Evolutionary conservation across 2,113 vertebrate species (phyloP).

Genomic region (Hippopotamus amphibius): DNA sequence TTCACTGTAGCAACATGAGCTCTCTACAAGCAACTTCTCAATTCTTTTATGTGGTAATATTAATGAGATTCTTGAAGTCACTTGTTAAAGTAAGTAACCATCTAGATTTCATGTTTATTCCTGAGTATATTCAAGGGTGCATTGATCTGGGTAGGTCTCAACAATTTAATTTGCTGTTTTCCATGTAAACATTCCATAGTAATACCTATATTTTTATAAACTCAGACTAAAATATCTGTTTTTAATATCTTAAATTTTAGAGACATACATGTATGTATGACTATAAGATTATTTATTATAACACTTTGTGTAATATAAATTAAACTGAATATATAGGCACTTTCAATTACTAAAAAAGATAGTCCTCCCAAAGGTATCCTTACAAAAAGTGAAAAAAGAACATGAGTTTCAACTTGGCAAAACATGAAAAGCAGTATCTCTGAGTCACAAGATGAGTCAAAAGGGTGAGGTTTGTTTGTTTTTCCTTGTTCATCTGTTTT

Average conservation of each 20-base stretch:
- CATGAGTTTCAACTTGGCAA: slow-evolving; percentile 49
- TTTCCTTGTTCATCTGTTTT: slow-evolving; percentile 57
- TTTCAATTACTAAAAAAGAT: slow-evolving; percentile 23
- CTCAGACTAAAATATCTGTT: neutral
- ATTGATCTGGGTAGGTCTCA: neutral
- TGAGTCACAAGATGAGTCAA: slow-evolving; percentile 76
- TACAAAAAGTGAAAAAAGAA: slow-evolving; percentile 48
- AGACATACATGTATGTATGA: neutral
- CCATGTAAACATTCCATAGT: slow-evolving; percentile 7
- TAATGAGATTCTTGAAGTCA: slow-evolving; percentile 10
- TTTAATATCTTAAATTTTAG: slow-evolving; percentile 40
- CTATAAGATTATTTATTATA: neutral
- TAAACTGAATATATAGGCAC: neutral
- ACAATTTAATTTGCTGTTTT: neutral
- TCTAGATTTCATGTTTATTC: neutral
- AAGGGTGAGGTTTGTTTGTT: slow-evolving; percentile 65
- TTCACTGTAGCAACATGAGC: neutral
- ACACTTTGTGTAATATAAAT: neutral
- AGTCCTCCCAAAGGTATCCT: neutral
- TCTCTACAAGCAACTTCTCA: slow-evolving; percentile 29
- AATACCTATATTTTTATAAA: slow-evolving; percentile 15
- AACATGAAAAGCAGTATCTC: slow-evolving; percentile 59
- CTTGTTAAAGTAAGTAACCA: slow-evolving; percentile 16
- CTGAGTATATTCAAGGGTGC: neutral
- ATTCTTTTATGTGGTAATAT: slow-evolving; percentile 4